A percentile compares a stretch with the other conserved stretches of the same genome.
Evolutionary conservation across 2,888 invertebrate genomes (phyloP).

Genomic region (Ochropleura leucogaster): DNA sequence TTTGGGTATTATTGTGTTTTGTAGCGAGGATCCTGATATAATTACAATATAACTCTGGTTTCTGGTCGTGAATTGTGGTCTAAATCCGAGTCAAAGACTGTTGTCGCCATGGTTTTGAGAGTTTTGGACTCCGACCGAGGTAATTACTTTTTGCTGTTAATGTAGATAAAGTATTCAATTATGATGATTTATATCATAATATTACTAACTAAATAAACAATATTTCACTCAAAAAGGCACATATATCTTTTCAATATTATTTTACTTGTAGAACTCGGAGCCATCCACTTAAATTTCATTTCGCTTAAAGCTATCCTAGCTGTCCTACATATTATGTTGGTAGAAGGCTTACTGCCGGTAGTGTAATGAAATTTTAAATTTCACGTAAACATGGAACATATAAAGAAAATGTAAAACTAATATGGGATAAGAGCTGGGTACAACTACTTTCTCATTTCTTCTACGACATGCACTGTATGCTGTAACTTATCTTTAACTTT

Average conservation of each 20-base stretch:
- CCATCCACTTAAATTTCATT: slow-evolving; percentile 47
- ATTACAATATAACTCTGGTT: slow-evolving; percentile 29
- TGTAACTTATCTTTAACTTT: slow-evolving; percentile 24
- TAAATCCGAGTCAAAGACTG: slow-evolving; percentile 11
- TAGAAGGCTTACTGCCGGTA: slow-evolving; percentile 29
- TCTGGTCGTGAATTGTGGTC: slow-evolving; percentile 26
- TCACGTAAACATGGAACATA: slow-evolving; percentile 44
- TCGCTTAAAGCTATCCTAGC: slow-evolving; percentile 39
- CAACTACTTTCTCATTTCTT: slow-evolving; percentile 44
- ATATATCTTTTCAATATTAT: slow-evolving; percentile 4
- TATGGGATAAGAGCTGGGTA: slow-evolving; percentile 49
- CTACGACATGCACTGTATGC: slow-evolving; percentile 11
- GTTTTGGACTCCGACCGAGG: background rate
- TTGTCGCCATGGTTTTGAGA: background rate
- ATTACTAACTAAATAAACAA: background rate
- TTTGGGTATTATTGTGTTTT: slow-evolving; percentile 49
- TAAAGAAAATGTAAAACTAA: slow-evolving; percentile 50
- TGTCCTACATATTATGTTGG: slow-evolving; percentile 11
- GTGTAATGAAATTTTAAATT: slow-evolving; percentile 58
- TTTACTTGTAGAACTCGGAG: slow-evolving; percentile 24
- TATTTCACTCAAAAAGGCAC: background rate
- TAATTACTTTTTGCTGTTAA: slow-evolving; percentile 8
- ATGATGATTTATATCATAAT: background rate
- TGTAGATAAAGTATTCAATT: background rate
- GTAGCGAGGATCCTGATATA: slow-evolving; percentile 11